Evolutionary conservation across 2,888 invertebrate genomes (phyloP), one percentile per base, ranked within the genome.

Genomic region (Cheiracanthium punctorium): DNA sequence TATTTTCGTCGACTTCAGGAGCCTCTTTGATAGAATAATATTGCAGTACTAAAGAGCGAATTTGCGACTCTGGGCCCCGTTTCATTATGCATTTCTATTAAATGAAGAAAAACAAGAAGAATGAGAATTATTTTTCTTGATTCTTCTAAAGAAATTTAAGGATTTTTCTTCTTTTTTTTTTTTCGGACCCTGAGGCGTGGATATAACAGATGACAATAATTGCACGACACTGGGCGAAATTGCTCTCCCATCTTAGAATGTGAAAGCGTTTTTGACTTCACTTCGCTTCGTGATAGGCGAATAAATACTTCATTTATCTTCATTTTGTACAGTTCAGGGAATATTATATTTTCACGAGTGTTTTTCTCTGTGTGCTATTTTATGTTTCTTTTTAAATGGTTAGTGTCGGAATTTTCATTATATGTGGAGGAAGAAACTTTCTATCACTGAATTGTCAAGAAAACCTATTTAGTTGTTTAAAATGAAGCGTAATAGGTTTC

Each of bases 21-120:
- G 84, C 58, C 73, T 84, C 72, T 84, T 84, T 84, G 84, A 84
- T 84, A 84, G 84, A 79, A 84, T 84, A 84, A 84, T 84, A 84
- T 84, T 84, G 84, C 79, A 84, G 73, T 84, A 84, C 84, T 41
- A 41, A 67, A 58, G 69, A 67, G 67, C 65, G 74, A 82, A 77
- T 82, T 77, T 82, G 77, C 75, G 75, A 77, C 77, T 82, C 70
- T 77, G 82, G 72, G 77, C 72, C 70, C n/a, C 67, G 32, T 84
- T 84, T 84, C 84, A 84, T 84, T 84, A 84, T 84, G 64, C 74
- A 69, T 72, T 77, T 82, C 77, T 77, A 82, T 82, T 82, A 77
- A 72, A 82, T 69, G 84, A 73, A 84, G 84, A 84, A 84, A 84
- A 84, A 84, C 84, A 84, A n/a, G 69, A 69, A 79, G 84, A 79